These are phyloP conservation scores for Hyaena hyaena DNA, from an alignment of 2,113 vertebrate genomes.

Conservation along the genomic window DNA sequence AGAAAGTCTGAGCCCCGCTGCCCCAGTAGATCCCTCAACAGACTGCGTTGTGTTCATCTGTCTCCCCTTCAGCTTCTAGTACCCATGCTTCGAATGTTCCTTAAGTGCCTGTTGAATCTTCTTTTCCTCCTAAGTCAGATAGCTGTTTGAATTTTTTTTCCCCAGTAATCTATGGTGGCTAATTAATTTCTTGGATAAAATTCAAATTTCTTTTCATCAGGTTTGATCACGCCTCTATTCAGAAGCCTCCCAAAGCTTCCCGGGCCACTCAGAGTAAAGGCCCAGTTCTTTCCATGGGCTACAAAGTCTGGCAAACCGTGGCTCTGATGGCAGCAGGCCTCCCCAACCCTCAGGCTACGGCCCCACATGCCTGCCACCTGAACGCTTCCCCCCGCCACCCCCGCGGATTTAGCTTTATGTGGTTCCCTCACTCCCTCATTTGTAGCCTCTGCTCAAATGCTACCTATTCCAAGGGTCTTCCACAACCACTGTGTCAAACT, in stretches of 20 bases:
- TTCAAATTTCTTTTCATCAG: not conserved
- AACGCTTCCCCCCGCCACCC: not conserved
- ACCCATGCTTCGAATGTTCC: not conserved
- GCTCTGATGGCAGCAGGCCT: not conserved
- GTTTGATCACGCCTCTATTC: not conserved
- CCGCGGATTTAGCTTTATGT: not conserved
- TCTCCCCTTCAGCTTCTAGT: not conserved
- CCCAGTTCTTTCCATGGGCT: not conserved
- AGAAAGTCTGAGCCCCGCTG: not conserved
- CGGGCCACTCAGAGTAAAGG: not conserved
- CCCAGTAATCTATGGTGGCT: not conserved
- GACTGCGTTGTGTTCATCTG: not conserved
- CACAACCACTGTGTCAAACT: not conserved
- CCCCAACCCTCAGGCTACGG: not conserved
- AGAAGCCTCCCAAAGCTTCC: not conserved
- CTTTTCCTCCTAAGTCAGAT: not conserved
- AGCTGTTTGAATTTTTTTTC: not conserved
- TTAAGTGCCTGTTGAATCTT: not conserved
- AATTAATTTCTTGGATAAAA: constrained; percentile 38
- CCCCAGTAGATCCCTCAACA: too few species aligned
- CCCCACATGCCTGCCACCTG: rapidly evolving
- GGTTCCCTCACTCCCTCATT: not conserved
- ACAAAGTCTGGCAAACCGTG: not conserved
- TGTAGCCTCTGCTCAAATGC: not conserved
- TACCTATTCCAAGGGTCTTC: not conserved